Evolutionary conservation across 2,113 vertebrate species (phyloP).

Genomic region (Actenoides hombroni): DNA sequence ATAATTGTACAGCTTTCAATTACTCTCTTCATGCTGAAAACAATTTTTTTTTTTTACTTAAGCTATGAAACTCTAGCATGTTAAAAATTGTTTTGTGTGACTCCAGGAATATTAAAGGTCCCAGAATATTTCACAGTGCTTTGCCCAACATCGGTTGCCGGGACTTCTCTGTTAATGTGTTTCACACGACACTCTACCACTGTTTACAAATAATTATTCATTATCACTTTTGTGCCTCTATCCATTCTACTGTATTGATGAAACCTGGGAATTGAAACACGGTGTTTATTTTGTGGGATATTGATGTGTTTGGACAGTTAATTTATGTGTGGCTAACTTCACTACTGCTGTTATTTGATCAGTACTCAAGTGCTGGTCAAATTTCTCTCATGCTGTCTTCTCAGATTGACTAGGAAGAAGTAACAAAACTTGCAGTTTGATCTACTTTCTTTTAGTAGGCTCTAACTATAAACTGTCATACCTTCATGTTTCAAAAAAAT

Average conservation of each 20-base stretch:
- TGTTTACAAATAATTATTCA: slow-evolving; percentile 26
- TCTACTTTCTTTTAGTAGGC: background rate
- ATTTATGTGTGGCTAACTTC: slow-evolving; percentile 40
- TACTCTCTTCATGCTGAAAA: background rate
- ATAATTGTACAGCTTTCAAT: background rate
- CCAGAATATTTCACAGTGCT: background rate
- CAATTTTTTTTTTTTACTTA: background rate
- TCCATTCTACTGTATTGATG: background rate
- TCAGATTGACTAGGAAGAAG: background rate
- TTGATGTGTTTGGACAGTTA: background rate
- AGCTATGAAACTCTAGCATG: background rate
- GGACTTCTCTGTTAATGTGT: background rate
- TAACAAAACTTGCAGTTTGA: background rate
- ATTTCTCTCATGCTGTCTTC: background rate
- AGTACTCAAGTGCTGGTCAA: background rate
- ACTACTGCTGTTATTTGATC: background rate
- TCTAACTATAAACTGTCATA: background rate
- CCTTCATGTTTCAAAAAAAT: background rate
- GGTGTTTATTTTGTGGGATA: slow-evolving; percentile 31
- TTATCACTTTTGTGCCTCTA: background rate
- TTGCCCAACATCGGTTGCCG: background rate
- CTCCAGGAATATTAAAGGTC: background rate
- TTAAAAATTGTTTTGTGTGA: background rate
- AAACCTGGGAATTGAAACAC: slow-evolving; percentile 7
- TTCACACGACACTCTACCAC: background rate